Percentiles rank a stretch among this genome's conserved stretches.
Conservation (phyloP, 2,113 vertebrate species). For the Misgurnus mizolepis region DNA sequence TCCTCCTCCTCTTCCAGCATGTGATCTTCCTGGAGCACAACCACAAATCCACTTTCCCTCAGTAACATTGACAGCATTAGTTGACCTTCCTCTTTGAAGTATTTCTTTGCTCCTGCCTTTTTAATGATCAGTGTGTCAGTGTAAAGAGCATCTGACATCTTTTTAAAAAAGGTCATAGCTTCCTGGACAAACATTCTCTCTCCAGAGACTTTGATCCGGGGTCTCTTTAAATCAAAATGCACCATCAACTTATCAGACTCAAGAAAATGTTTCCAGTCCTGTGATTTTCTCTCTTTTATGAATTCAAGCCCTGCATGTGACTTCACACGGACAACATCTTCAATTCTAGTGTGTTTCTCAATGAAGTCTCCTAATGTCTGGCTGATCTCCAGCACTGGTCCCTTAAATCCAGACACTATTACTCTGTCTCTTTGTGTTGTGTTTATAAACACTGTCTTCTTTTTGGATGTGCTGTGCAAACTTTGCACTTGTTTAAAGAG, state of each 20-base stretch:
- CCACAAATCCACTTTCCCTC: slow-evolving; percentile 65
- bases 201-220: slow-evolving; percentile 73
- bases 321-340: slow-evolving; percentile 62
- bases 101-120: slow-evolving; percentile 79
- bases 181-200: slow-evolving; percentile 68
- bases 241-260: slow-evolving; percentile 63
- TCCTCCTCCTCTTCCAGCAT: slow-evolving; percentile 43
- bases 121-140: slow-evolving; percentile 65
- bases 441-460: too few species aligned
- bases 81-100: slow-evolving; percentile 68
- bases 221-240: slow-evolving; percentile 52
- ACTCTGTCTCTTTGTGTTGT: too few species aligned
- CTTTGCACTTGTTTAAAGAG: too few species aligned
- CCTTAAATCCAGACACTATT: too few species aligned
- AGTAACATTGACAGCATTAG: slow-evolving; percentile 58
- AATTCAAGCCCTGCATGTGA: slow-evolving; percentile 67
- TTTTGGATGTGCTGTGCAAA: too few species aligned
- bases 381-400: too few species aligned
- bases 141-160: slow-evolving; percentile 57
- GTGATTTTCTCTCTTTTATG: slow-evolving; percentile 66
- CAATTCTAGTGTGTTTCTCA: slow-evolving; percentile 60
- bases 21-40: slow-evolving; percentile 69
- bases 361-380: slow-evolving; percentile 70
- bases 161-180: slow-evolving; percentile 45
- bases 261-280: slow-evolving; percentile 50